phyloP scores from a whole-genome alignment of 2,113 vertebrate genomes.

The Mustela nigripes region DNA sequence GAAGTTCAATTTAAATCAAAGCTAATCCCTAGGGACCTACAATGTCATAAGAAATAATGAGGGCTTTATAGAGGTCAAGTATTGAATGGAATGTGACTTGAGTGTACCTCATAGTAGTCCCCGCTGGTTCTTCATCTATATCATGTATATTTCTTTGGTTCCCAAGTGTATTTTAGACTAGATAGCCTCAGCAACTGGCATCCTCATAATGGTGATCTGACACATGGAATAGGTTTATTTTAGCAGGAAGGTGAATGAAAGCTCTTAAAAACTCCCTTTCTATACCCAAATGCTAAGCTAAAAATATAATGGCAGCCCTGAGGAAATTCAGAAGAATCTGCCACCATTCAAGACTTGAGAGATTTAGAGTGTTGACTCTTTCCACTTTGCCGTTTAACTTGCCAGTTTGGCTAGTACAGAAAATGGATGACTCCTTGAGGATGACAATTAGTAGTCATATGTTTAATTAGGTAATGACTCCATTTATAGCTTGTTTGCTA shows the following conservation, averaged over 20 bases:
- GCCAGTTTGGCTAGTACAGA: not conserved
- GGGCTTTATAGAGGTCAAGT: not conserved
- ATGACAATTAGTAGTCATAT: not conserved
- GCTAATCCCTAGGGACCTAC: not conserved
- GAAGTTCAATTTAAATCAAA: slow-evolving; percentile 54
- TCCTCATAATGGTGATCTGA: not conserved
- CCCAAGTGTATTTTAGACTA: not conserved
- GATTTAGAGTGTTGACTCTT: not conserved
- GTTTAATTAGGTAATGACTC: not conserved
- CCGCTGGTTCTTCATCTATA: not conserved
- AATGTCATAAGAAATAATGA: not conserved
- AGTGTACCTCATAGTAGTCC: not conserved
- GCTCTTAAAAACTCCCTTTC: not conserved
- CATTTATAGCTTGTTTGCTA: slow-evolving; percentile 3
- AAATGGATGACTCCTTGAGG: not conserved
- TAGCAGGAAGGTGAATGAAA: not conserved
- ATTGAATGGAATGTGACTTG: not conserved
- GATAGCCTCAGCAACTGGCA: not conserved
- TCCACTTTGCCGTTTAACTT: not conserved
- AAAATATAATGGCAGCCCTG: not conserved
- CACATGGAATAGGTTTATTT: not conserved
- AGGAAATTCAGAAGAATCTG: not conserved
- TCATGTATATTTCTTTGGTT: not conserved
- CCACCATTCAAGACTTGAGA: not conserved
- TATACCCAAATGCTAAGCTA: not conserved